phyloP scores from a whole-genome alignment of 2,888 invertebrate species.

The Lamellibrachia columna region DNA sequence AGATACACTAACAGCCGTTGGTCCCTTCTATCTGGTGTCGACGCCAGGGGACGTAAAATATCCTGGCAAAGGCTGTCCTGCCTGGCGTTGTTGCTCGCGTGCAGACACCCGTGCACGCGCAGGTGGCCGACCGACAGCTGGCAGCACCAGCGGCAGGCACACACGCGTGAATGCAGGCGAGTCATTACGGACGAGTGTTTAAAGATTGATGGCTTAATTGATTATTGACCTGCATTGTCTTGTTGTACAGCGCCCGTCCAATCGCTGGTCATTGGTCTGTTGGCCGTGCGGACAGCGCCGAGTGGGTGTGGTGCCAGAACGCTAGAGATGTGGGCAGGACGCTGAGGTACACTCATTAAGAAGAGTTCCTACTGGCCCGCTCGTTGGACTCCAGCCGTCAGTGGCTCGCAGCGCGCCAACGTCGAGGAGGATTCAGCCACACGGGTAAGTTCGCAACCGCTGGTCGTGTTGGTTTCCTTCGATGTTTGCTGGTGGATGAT shows the following conservation, averaged over 20 bases:
- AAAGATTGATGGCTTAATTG: conserved; percentile 12
- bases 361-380: neutral
- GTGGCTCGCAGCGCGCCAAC: neutral
- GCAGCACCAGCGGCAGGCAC: neutral
- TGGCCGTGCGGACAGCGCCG: neutral
- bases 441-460: neutral
- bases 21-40: too few species aligned
- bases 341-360: neutral
- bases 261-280: neutral
- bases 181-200: neutral
- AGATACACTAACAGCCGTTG: too few species aligned
- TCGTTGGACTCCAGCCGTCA: neutral
- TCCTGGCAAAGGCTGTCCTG: too few species aligned
- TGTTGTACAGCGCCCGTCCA: neutral
- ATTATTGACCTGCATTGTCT: conserved; percentile 16
- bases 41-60: too few species aligned
- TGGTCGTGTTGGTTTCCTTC: neutral
- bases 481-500: neutral
- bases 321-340: neutral
- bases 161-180: neutral
- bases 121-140: too few species aligned
- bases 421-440: neutral
- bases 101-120: neutral
- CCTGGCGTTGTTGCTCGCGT: neutral
- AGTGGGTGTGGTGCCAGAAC: neutral